Conservation (phyloP, 2,113 vertebrate species). For the Tragelaphus strepsiceros region DNA sequence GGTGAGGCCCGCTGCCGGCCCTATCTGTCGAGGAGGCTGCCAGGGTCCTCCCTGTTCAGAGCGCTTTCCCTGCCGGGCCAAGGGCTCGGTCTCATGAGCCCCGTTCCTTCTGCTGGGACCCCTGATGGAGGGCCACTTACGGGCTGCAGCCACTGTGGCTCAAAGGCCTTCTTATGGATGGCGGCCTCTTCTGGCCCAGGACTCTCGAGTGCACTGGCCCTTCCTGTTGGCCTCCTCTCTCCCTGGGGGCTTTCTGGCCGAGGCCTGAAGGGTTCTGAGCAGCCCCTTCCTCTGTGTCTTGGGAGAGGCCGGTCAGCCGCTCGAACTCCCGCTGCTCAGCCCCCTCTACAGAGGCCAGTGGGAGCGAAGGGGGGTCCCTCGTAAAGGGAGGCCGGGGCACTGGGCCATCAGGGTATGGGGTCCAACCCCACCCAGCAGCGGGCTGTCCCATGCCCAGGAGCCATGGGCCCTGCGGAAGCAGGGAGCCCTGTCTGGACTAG, state of each 20-base stretch:
- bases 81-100: fast-evolving
- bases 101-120: fast-evolving
- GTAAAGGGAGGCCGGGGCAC: fast-evolving
- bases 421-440: fast-evolving
- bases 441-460: fast-evolving
- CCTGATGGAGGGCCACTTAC: background rate
- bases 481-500: background rate
- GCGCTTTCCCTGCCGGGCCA: background rate
- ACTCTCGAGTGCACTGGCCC: fast-evolving
- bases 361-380: fast-evolving
- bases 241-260: background rate
- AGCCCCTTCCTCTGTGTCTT: background rate
- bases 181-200: fast-evolving
- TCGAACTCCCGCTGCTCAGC: background rate
- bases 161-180: fast-evolving
- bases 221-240: background rate
- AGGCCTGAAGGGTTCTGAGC: background rate
- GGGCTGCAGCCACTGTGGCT: fast-evolving
- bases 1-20: fast-evolving
- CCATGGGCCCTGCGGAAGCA: fast-evolving
- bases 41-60: background rate
- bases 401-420: background rate
- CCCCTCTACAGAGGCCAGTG: fast-evolving
- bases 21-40: background rate
- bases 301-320: fast-evolving